phyloP scores from a whole-genome alignment of 2,888 invertebrate genomes.

The Sepioteuthis lessoniana region DNA sequence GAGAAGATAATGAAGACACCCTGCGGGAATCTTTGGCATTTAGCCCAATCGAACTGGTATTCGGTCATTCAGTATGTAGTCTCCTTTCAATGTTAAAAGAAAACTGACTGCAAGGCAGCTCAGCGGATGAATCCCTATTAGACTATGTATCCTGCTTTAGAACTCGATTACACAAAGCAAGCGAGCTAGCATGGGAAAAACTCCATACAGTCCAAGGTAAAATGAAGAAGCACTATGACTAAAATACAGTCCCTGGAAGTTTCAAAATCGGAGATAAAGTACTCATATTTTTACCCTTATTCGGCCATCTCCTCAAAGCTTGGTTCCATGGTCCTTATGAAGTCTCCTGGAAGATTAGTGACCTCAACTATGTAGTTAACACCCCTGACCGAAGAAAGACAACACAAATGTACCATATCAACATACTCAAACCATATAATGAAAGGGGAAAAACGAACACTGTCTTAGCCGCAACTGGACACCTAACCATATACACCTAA shows the following conservation, averaged over 20 bases:
- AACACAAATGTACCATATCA: neutral
- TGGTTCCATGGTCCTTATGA: neutral
- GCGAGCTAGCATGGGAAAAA: too few relatives aligned
- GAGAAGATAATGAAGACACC: too few relatives aligned
- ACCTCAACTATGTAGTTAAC: neutral
- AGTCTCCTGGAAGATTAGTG: neutral
- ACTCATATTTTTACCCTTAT: neutral
- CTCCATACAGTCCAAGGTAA: too few relatives aligned
- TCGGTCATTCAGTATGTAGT: neutral
- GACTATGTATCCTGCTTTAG: neutral
- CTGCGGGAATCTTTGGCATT: too few relatives aligned
- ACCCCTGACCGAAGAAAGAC: neutral
- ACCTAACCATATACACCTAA: too few relatives aligned
- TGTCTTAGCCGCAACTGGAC: neutral
- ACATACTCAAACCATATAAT: neutral
- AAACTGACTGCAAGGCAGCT: neutral
- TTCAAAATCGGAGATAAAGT: neutral
- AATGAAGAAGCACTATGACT: too few relatives aligned
- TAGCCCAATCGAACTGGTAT: too few relatives aligned
- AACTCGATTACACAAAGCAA: too few relatives aligned
- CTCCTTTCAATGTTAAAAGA: neutral
- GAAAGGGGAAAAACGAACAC: neutral
- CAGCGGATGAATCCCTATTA: too few relatives aligned
- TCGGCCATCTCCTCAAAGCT: neutral
- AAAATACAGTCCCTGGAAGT: neutral